Conservation (phyloP, 1,140 invertebrate species). For the Bombus superbus region DNA sequence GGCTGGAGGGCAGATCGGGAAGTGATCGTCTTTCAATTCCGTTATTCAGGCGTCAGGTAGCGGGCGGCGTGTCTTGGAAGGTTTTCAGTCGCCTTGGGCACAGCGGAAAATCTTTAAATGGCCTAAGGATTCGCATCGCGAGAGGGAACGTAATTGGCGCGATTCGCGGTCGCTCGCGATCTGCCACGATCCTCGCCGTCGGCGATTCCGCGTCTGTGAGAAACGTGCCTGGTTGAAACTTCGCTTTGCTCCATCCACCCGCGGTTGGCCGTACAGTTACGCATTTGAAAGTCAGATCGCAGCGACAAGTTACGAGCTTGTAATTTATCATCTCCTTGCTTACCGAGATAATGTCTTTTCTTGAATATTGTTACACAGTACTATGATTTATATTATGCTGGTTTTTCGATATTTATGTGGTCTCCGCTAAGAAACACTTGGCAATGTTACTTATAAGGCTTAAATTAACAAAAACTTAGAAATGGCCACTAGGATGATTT, state of each 20-base stretch:
- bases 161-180: constrained; percentile 10
- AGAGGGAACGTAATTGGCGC: constrained; percentile 49
- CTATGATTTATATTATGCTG: neutral
- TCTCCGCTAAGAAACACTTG: no score
- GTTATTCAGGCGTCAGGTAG: constrained; percentile 62
- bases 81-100: constrained; percentile 23
- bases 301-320: neutral
- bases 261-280: constrained; percentile 16
- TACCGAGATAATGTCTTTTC: neutral
- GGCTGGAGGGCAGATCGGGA: constrained; percentile 24
- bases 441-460: no score
- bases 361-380: neutral
- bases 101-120: constrained; percentile 25
- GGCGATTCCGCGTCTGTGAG: constrained; percentile 27
- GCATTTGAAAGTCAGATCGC: constrained; percentile 20
- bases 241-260: neutral
- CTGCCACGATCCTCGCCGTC: constrained; percentile 5
- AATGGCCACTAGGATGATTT: no score
- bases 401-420: no score
- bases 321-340: neutral
- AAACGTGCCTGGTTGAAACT: neutral
- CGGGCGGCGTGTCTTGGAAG: constrained; percentile 12
- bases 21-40: constrained; percentile 61
- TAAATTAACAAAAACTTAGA: no score
- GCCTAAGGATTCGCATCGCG: constrained; percentile 25